Percentiles rank a stretch among this genome's conserved stretches.
Evolutionary conservation across 2,888 invertebrate species (phyloP).

Genomic region (Cistogaster globosa): DNA sequence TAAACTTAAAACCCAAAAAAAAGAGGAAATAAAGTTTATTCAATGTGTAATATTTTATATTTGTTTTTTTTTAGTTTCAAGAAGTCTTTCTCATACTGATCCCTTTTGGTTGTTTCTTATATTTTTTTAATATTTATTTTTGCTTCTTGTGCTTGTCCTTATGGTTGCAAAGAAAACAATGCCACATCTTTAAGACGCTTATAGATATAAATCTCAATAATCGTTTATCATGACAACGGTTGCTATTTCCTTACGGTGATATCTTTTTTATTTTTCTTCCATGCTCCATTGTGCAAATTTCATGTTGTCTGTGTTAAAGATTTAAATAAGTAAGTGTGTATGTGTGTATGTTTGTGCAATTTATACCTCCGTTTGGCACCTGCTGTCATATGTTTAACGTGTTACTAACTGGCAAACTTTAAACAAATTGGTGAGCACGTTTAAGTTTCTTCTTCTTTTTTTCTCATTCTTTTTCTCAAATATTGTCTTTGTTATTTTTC

Average conservation of each 20-base stretch:
- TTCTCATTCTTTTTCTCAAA: conserved; percentile 14
- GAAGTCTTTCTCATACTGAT: too few species aligned
- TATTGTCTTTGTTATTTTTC: conserved; percentile 49
- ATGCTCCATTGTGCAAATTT: conserved; percentile 27
- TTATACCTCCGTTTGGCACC: conserved; percentile 51
- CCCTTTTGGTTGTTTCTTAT: conserved; percentile 1
- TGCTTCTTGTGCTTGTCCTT: conserved; percentile 27
- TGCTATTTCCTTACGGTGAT: conserved; percentile 67
- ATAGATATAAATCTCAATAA: conserved; percentile 82
- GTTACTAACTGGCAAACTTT: conserved; percentile 72
- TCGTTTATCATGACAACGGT: conserved; percentile 79
- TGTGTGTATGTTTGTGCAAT: conserved; percentile 29
- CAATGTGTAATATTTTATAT: not conserved
- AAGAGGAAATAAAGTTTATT: conserved; percentile 8
- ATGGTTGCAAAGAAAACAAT: conserved; percentile 71
- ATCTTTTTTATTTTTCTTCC: not conserved
- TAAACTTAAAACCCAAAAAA: not conserved
- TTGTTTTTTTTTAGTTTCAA: not conserved
- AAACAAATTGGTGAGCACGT: conserved; percentile 76
- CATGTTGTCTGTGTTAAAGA: conserved; percentile 18
- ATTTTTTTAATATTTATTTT: conserved; percentile 36
- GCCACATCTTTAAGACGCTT: conserved; percentile 76
- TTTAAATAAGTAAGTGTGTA: not conserved
- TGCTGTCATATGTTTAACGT: conserved; percentile 70
- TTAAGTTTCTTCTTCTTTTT: conserved; percentile 58